Conservation (phyloP, 2,888 invertebrate genomes). For the Priapulus caudatus region DNA sequence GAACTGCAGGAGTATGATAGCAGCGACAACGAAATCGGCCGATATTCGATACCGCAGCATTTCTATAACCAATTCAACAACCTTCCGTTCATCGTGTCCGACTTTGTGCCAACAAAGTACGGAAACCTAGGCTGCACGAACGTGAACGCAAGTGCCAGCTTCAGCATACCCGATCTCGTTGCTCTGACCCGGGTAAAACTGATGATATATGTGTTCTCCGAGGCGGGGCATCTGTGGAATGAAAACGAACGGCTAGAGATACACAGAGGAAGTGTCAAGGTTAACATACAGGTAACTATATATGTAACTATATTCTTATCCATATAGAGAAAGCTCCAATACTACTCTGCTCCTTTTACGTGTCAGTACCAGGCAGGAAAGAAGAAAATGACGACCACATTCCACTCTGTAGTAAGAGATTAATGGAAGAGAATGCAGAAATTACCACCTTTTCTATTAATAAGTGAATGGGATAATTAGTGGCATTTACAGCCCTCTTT, state of each 20-base stretch:
- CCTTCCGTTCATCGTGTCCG: background rate
- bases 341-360: no score
- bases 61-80: background rate
- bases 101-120: background rate
- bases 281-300: conserved; percentile 1
- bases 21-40: conserved; percentile 3
- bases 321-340: no score
- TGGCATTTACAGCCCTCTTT: no score
- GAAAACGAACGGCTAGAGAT: conserved; percentile 1
- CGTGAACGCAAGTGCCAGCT: background rate
- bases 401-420: no score
- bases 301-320: no score
- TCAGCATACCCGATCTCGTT: background rate
- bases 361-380: no score
- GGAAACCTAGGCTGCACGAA: background rate
- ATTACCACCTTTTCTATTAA: no score
- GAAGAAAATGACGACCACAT: no score
- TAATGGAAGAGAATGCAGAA: no score
- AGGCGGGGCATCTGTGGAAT: background rate
- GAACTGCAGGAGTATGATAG: background rate
- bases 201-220: background rate
- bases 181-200: background rate
- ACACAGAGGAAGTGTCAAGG: background rate
- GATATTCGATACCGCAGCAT: background rate
- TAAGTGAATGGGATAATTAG: no score